Conservation (phyloP, 2,797 vertebrate species). For the Coendou prehensilis region DNA sequence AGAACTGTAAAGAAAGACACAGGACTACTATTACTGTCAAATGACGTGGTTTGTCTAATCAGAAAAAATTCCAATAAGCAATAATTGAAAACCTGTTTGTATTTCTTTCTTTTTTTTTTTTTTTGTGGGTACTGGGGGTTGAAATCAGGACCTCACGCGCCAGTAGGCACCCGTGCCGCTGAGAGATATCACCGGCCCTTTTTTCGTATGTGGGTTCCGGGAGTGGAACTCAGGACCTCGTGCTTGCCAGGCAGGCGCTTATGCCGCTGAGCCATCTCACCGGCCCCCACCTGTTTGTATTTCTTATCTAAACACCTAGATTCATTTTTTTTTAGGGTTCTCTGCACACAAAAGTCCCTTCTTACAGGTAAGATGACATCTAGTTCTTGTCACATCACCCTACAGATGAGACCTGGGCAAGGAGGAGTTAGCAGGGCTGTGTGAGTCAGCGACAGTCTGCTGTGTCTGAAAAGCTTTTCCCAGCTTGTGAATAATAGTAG, state of each 20-base stretch:
- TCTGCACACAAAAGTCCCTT: not conserved
- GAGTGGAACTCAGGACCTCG: too few species aligned
- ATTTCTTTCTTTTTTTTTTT: not conserved
- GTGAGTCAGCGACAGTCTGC: not conserved
- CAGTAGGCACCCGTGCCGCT: too few species aligned
- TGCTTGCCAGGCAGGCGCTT: too few species aligned
- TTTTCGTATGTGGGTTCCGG: too few species aligned
- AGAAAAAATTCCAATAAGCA: not conserved
- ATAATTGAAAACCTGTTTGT: not conserved
- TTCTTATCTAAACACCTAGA: not conserved
- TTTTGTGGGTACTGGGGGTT: too few species aligned
- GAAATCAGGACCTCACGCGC: too few species aligned
- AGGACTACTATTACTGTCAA: not conserved
- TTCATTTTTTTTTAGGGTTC: not conserved
- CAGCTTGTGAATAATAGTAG: not conserved
- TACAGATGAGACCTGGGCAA: not conserved
- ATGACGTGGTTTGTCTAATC: not conserved
- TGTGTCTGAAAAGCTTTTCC: not conserved
- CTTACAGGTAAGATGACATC: not conserved
- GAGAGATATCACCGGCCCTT: too few species aligned
- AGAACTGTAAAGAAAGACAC: not conserved
- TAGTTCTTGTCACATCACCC: not conserved
- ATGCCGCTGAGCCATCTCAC: too few species aligned
- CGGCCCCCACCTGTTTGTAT: not conserved
- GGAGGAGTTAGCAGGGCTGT: not conserved